A percentile compares a stretch with the other conserved stretches of the same genome.
phyloP scores from a whole-genome alignment of 1,140 invertebrate species.

The Brachionus asplanchnoidis region DNA sequence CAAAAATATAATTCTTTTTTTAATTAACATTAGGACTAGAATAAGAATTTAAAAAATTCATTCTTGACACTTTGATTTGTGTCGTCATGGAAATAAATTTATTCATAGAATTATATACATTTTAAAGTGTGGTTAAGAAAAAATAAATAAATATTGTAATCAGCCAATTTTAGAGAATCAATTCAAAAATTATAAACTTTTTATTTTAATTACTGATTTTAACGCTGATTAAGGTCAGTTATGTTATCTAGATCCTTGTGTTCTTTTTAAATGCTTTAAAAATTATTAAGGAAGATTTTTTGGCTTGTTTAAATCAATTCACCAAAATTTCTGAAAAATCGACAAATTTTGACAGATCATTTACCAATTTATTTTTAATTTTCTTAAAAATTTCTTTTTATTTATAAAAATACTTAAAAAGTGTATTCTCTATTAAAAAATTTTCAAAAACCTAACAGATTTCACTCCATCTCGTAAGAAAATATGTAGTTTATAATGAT shows the following conservation, averaged over 20 bases:
- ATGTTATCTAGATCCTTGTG: too few species aligned
- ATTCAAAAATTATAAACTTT: neutral
- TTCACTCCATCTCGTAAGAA: too few species aligned
- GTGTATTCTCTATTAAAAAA: too few species aligned
- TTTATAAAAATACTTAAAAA: too few species aligned
- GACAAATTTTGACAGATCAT: too few species aligned
- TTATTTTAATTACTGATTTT: neutral
- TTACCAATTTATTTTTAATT: too few species aligned
- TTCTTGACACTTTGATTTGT: constrained; percentile 10
- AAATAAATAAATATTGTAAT: neutral
- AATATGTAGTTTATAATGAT: too few species aligned
- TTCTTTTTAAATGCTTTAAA: too few species aligned
- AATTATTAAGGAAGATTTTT: too few species aligned
- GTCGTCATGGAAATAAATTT: neutral
- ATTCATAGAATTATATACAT: neutral
- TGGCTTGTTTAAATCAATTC: too few species aligned
- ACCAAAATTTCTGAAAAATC: neutral
- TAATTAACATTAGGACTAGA: neutral
- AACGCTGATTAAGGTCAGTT: neutral
- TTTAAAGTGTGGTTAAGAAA: neutral
- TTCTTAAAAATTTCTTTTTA: too few species aligned
- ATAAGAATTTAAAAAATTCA: constrained; percentile 7
- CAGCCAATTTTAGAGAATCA: neutral
- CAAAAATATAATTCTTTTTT: neutral
- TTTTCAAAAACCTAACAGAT: too few species aligned